phyloP scores from a whole-genome alignment of 2,888 invertebrate genomes.

The Dermolepida albohirtum region DNA sequence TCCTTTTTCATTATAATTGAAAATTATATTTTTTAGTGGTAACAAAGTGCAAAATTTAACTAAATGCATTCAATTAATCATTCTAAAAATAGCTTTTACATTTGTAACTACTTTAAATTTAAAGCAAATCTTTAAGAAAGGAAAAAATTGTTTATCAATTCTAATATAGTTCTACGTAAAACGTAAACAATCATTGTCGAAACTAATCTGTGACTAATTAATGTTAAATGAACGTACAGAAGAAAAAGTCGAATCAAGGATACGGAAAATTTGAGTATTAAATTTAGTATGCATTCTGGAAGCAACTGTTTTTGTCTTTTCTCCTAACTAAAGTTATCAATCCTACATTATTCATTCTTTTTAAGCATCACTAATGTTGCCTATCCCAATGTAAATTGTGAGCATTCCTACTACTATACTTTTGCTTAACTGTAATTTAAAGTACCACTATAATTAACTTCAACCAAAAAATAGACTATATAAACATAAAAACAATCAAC shows the following conservation, averaged over 20 bases:
- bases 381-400: conserved; percentile 48
- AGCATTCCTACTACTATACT: conserved; percentile 51
- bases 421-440: conserved; percentile 51
- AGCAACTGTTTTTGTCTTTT: conserved; percentile 38
- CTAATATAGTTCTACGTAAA: too few species aligned
- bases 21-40: too few species aligned
- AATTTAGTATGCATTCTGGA: conserved; percentile 41
- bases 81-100: too few species aligned
- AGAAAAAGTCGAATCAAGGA: conserved; percentile 8
- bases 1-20: too few species aligned
- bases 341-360: conserved; percentile 38
- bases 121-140: too few species aligned
- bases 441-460: conserved; percentile 62
- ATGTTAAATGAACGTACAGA: conserved; percentile 11
- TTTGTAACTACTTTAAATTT: too few species aligned
- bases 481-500: conserved; percentile 67
- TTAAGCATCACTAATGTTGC: conserved; percentile 43
- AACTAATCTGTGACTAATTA: neutral
- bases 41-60: too few species aligned
- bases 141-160: too few species aligned
- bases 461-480: conserved; percentile 67
- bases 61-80: too few species aligned
- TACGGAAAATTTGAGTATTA: conserved; percentile 28
- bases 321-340: conserved; percentile 35
- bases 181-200: too few species aligned